These are phyloP conservation scores for Pomacea canaliculata DNA, from an alignment of 2,888 invertebrate species.

Conservation along the genomic window DNA sequence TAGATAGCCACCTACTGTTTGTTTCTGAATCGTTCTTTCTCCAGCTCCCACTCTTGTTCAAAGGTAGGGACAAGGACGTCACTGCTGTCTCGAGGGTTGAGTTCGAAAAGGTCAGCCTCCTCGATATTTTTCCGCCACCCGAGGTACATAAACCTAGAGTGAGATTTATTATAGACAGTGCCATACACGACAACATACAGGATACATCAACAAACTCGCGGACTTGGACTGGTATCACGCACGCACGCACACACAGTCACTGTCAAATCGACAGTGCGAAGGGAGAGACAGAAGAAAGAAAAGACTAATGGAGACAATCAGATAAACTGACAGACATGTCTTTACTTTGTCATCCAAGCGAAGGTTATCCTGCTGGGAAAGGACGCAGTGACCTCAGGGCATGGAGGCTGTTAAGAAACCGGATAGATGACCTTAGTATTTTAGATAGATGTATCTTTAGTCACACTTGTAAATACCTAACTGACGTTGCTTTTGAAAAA, in stretches of 20 bases:
- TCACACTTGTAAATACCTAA: no score
- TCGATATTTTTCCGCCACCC: slow-evolving; percentile 65
- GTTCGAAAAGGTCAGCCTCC: slow-evolving; percentile 63
- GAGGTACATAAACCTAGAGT: slow-evolving; percentile 51
- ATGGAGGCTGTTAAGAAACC: slow-evolving; percentile 49
- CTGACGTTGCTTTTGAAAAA: no score
- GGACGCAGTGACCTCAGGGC: slow-evolving; percentile 67
- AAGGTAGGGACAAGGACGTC: slow-evolving; percentile 46
- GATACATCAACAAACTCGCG: no score
- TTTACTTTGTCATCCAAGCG: slow-evolving; percentile 66
- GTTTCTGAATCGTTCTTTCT: slow-evolving; percentile 37
- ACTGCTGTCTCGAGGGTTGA: slow-evolving; percentile 61
- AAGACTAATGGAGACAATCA: no score
- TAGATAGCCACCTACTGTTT: slow-evolving; percentile 21
- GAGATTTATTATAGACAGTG: no score
- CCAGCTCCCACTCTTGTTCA: slow-evolving; percentile 38
- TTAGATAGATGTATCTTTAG: no score
- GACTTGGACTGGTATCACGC: no score
- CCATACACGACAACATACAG: no score
- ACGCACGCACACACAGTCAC: no score
- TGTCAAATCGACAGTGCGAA: no score
- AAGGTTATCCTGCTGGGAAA: slow-evolving; percentile 65
- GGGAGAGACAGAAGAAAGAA: no score
- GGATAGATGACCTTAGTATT: not conserved
- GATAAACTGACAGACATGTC: not conserved